Percentiles rank a stretch among this genome's conserved stretches.
phyloP scores from a whole-genome alignment of 1,140 invertebrate genomes.

The Diprion similis region DNA sequence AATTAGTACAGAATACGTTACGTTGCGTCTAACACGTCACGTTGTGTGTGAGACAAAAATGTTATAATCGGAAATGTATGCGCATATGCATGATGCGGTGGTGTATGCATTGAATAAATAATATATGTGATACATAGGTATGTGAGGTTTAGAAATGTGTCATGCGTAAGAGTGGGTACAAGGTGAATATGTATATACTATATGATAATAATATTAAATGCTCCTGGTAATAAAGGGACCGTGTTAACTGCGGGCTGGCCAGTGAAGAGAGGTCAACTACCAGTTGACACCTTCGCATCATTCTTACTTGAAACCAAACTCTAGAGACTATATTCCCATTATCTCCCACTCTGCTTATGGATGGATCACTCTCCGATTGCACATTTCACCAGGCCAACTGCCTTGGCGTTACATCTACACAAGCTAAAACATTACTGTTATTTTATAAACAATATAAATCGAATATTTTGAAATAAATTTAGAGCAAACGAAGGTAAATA shows the following conservation, averaged over 20 bases:
- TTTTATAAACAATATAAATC: no score
- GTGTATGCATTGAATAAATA: no score
- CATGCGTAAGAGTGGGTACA: constrained; percentile 28
- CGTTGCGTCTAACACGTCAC: no score
- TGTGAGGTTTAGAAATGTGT: not conserved
- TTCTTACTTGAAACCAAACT: constrained; percentile 37
- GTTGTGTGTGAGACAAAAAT: no score
- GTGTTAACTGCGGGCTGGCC: constrained; percentile 11
- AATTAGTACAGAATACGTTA: no score
- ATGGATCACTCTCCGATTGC: not conserved
- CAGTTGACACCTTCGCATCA: constrained; percentile 38
- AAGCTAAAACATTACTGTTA: constrained; percentile 42
- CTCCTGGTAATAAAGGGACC: not conserved
- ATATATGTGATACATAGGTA: no score
- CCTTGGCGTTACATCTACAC: constrained; percentile 52
- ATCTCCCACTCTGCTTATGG: constrained; percentile 26
- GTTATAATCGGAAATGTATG: no score
- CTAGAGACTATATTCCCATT: constrained; percentile 21
- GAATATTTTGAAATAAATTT: no score
- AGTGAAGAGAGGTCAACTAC: constrained; percentile 31
- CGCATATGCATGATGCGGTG: no score
- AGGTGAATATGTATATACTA: constrained; percentile 17
- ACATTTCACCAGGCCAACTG: constrained; percentile 47
- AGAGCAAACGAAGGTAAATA: no score
- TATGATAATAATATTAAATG: constrained; percentile 18